Evolutionary conservation across 1,140 invertebrate species (phyloP).

Genomic region (Colletes latitarsis): DNA sequence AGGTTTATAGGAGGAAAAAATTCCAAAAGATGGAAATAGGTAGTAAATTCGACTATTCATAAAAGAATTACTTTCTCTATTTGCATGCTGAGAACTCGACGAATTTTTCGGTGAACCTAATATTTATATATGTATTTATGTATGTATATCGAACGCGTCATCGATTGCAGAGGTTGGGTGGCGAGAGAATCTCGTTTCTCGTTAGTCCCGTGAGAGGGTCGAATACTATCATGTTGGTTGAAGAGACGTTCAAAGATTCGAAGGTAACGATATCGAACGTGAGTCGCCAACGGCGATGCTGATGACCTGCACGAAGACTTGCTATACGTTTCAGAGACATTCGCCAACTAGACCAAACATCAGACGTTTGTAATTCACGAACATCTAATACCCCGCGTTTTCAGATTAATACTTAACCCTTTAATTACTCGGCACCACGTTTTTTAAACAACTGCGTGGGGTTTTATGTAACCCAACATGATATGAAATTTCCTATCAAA

Average conservation of each 20-base stretch:
- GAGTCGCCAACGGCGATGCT: conserved; percentile 47
- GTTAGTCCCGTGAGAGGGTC: conserved; percentile 66
- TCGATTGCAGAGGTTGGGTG: conserved; percentile 66
- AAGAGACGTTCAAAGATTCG: conserved; percentile 61
- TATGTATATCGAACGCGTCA: conserved; percentile 38
- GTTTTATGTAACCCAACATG: too few relatives aligned
- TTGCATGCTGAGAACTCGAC: too few relatives aligned
- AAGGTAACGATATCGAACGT: conserved; percentile 67
- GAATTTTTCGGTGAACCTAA: too few relatives aligned
- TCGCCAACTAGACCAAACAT: conserved; percentile 20
- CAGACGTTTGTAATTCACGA: background rate
- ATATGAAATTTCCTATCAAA: too few relatives aligned
- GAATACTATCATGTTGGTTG: conserved; percentile 36
- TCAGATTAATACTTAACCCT: too few relatives aligned
- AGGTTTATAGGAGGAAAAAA: too few relatives aligned
- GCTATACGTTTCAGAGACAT: conserved; percentile 12
- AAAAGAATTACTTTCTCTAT: too few relatives aligned
- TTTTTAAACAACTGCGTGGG: too few relatives aligned
- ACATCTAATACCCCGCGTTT: background rate
- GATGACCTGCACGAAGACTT: conserved; percentile 33
- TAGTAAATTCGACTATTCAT: too few relatives aligned
- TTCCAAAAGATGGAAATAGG: too few relatives aligned
- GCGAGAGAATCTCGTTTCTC: conserved; percentile 72
- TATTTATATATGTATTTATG: background rate
- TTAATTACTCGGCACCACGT: too few relatives aligned